phyloP scores from a whole-genome alignment of 2,888 invertebrate species.

The Autographa gamma region DNA sequence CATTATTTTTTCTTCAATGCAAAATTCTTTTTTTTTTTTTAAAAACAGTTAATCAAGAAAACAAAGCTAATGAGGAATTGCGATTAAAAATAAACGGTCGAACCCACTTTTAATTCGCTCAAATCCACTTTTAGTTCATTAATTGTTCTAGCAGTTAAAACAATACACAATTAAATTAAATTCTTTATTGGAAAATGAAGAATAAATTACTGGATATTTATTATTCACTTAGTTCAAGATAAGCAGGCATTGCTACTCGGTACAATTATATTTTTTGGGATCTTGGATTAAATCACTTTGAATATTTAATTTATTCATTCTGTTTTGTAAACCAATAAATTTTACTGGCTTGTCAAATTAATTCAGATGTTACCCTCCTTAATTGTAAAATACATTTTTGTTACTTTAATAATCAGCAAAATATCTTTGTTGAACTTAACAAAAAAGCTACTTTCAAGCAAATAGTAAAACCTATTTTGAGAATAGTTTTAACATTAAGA shows the following conservation, averaged over 20 bases:
- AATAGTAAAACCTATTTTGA: too few species aligned
- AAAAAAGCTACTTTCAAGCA: too few species aligned
- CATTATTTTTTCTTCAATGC: too few species aligned
- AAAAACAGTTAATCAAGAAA: too few species aligned
- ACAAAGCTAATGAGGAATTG: too few species aligned
- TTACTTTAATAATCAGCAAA: too few species aligned
- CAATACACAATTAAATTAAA: conserved; percentile 16
- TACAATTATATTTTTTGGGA: conserved; percentile 4
- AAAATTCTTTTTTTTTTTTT: too few species aligned
- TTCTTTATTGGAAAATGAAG: conserved; percentile 18
- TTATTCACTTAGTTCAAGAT: not conserved
- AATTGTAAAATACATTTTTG: too few species aligned
- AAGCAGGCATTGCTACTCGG: not conserved
- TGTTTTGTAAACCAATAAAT: conserved; percentile 14
- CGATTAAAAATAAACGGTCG: too few species aligned
- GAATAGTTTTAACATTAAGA: not conserved
- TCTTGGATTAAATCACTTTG: conserved; percentile 7
- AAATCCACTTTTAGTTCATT: not conserved
- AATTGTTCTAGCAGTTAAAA: not conserved
- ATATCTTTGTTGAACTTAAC: too few species aligned
- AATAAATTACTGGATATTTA: conserved; percentile 11
- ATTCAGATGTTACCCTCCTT: not conserved
- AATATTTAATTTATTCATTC: conserved; percentile 8
- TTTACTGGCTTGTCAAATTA: conserved; percentile 2
- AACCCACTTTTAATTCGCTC: not conserved